Evolutionary conservation across 2,888 invertebrate genomes (phyloP), one percentile per base, ranked within the genome.

Genomic region (Lutraria lutraria): DNA sequence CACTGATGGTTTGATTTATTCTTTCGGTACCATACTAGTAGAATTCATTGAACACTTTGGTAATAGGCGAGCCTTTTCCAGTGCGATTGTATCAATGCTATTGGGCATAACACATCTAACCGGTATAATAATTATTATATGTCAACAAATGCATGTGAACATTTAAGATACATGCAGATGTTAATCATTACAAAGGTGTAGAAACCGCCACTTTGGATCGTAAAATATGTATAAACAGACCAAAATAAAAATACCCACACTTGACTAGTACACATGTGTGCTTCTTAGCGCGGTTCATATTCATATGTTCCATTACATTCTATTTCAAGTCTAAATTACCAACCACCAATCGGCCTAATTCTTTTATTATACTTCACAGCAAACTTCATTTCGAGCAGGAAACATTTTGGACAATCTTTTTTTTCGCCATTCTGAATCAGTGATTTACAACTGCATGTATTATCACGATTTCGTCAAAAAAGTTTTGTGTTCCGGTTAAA

Each of bases 1-100:
- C 81, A 98, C 99, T n/a, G 99, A 99, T 96, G 99, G 99, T 72
- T 98, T 99, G 94, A 98, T 98, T 86, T 99, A 98, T 97, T 98
- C 98, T 63, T 98, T 98, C 94, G 98, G 98, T 16, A 97, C 98
- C 13, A 83, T 93, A 31, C 90, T 92, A n/a, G 90, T 92, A 13
- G 92, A 91, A 15, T 76, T 93, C 3, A 54, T 93, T 21, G 90
- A 91, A 15, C 84, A 87, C n/a, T 92, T 93, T 25, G 34, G 88
- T 15, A 80, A 89, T 52, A 81, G 88, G 19, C 89, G 89, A 34
- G 92, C 89, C 21, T 80, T 82, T 25, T 92, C 93, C 3, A 88
- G 89, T 68, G 86, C 89, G 72, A 87, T 93, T 81, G 91, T 89
- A 0, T 89, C 93, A 1, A 72, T 93, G 1, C 79, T 89, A 3